Evolutionary conservation across 2,888 invertebrate species (phyloP), one percentile per base, ranked within the genome.

Genomic region (Malacosoma neustria): DNA sequence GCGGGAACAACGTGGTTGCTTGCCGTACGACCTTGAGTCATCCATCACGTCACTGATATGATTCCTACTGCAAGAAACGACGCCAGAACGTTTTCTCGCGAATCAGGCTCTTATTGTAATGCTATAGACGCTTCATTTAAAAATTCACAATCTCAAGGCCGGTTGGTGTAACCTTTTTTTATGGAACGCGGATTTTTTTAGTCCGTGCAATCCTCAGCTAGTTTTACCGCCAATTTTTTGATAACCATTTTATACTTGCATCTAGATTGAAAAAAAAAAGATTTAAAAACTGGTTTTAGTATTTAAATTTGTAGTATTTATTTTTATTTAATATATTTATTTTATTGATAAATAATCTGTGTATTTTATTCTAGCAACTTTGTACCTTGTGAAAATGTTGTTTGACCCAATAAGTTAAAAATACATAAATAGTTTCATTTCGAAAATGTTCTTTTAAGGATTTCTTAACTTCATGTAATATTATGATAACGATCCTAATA

Each of bases 41-140:
- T 22, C 22, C 64, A 52, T 76, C 72, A 81, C 82, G 81, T 80
- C 81, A 82, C 59, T 79, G 77, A 75, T 80, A 77, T 81, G 79
- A 73, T 82, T 79, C 80, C 76, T 64, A 70, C 56, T 68, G 74
- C 73, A 71, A 73, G 53, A 64, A 63, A 61, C 57, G 65, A 66
- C 65, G 52, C 59, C 35, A 54, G 63, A 71, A 7, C 22, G 22
- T 75, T 74, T 73, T 71, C 57, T 53, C 54, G 54, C 55, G 59
- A 65, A 61, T 65, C 68, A 49, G 53, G 55, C 57, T 59, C 59
- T 60, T 61, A 55, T 63, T 61, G 60, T 49, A 22, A 22, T 22
- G 22, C 22, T 22, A 22, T 22, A 22, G 22, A 22, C 22, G 5
- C 22, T 22, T 22, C 22, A 22, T 22, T 22, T 22, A 22, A 22